Evolutionary conservation across 2,113 vertebrate genomes (phyloP), one percentile per base, ranked within the genome.

Genomic region (Morone chrysops): DNA sequence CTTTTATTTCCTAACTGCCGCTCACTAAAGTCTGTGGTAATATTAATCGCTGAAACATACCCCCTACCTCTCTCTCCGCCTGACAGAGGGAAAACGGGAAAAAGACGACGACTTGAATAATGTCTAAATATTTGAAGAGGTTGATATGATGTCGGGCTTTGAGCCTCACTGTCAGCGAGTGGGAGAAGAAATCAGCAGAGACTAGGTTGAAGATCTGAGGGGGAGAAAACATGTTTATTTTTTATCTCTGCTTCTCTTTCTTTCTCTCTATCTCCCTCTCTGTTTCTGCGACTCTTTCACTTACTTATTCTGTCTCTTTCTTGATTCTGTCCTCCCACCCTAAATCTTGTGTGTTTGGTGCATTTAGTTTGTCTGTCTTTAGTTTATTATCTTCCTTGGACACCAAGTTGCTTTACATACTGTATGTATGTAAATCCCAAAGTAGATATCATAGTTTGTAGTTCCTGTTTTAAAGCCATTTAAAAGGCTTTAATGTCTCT

Each of bases 61-160:
- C 79, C 85, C 84, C 82, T 56, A 18, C 81, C 53, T 83, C 75
- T 62, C 71, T 25, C 78, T 17, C 66, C 2, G 65, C 60, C 51
- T 82, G 89, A 87, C 85, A 68, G 69, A 73, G 77, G 18, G 60
- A 75, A 71, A 83, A 76, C 17, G 40, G 65, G 74, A 68, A 68
- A 78, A 87, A 71, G 80, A 89, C 85, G 80, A 83, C 51, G 45
- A 81, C 67, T 91, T 87, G 81, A 89, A 89, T 88, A 89, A 92
- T 80, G 86, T 90, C 90, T 92, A 92, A 93, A 93, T 95, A 90
- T 92, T 92, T 88, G 86, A 94, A 89, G 92, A 91, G 90, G 87
- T 78, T 92, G 92, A 92, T 92, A 88, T 91, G 92, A 92, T 92
- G 89, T 87, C 70, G 50, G 75, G 87, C 93, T 93, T 88, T 91